Percentiles rank a stretch among this genome's conserved stretches.
Evolutionary conservation across 2,113 vertebrate genomes (phyloP).

Genomic region (Pygathrix nemaeus): DNA sequence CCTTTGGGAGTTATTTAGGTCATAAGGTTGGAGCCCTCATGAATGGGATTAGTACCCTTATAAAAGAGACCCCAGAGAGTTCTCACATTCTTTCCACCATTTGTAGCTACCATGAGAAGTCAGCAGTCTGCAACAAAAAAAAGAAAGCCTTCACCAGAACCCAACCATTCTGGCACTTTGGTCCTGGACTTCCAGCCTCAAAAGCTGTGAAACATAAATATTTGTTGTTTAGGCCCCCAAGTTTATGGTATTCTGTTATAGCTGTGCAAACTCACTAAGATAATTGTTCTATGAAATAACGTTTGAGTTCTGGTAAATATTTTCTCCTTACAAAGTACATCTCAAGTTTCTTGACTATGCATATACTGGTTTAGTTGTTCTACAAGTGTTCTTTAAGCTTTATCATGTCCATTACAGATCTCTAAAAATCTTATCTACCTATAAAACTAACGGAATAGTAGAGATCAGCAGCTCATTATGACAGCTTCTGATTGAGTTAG

Average conservation of each 20-base stretch:
- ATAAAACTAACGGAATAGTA: background rate
- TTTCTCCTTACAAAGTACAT: background rate
- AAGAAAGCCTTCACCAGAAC: background rate
- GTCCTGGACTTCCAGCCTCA: background rate
- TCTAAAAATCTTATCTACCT: background rate
- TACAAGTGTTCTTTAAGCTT: background rate
- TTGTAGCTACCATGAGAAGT: background rate
- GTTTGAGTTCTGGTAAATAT: background rate
- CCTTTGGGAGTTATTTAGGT: background rate
- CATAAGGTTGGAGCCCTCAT: background rate
- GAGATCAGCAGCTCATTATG: background rate
- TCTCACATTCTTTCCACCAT: background rate
- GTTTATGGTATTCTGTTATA: background rate
- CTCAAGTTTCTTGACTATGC: background rate
- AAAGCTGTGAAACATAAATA: background rate
- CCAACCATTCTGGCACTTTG: background rate
- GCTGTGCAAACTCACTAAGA: background rate
- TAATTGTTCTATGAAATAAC: background rate
- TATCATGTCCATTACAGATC: background rate
- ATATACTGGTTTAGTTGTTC: background rate
- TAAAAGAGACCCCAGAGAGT: background rate
- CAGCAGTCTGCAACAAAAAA: background rate
- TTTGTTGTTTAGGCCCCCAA: background rate
- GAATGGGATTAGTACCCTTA: background rate
- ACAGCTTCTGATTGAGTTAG: background rate